These are phyloP conservation scores for Colistium nudipinnis DNA, from an alignment of 2,113 vertebrate genomes.

Conservation along the genomic window DNA sequence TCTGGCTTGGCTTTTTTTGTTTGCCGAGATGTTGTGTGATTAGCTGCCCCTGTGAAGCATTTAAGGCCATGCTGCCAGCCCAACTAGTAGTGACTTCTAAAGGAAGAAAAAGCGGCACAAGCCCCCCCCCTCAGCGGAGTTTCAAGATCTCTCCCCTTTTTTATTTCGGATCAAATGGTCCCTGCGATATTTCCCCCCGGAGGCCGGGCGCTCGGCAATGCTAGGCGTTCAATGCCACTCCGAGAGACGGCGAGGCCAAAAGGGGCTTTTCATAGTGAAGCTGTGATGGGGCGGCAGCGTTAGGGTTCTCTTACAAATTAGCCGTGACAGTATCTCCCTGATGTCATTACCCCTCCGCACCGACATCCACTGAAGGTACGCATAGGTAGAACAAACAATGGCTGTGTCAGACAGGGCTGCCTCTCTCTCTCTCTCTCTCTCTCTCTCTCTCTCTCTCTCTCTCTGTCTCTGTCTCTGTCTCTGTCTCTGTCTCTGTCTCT, in stretches of 20 bases:
- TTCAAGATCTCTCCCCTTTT: constrained; percentile 32
- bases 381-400: constrained; percentile 4
- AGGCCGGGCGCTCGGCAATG: constrained; percentile 26
- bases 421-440: constrained; percentile 3
- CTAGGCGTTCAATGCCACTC: constrained; percentile 28
- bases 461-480: no score
- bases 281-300: constrained; percentile 15
- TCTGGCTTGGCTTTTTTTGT: constrained; percentile 22
- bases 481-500: no score
- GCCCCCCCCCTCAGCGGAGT: constrained; percentile 48
- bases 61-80: constrained; percentile 47
- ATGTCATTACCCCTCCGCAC: constrained; percentile 19
- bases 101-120: constrained; percentile 44
- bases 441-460: neutral
- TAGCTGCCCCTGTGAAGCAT: constrained; percentile 62
- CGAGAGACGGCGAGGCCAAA: constrained; percentile 26
- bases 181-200: constrained; percentile 57
- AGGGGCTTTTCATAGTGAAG: constrained; percentile 20
- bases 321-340: constrained; percentile 19
- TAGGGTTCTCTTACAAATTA: constrained; percentile 47
- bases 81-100: constrained; percentile 58
- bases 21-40: constrained; percentile 65
- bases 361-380: constrained; percentile 15
- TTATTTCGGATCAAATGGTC: constrained; percentile 58
- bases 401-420: constrained; percentile 28